Percentiles rank a stretch among this genome's conserved stretches.
Evolutionary conservation across 2,888 invertebrate genomes (phyloP).

Genomic region (Acrobasis suavella): DNA sequence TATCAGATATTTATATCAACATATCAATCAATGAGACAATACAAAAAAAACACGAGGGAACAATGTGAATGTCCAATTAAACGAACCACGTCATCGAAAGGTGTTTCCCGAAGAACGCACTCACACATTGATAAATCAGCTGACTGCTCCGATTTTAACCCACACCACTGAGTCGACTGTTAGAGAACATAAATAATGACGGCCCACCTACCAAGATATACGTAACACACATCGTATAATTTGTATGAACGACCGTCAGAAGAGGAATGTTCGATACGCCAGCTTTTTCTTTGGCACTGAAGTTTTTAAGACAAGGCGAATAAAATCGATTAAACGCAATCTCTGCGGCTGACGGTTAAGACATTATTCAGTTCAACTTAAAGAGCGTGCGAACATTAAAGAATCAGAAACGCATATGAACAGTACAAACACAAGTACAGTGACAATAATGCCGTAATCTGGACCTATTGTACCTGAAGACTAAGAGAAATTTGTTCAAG

Average conservation of each 20-base stretch:
- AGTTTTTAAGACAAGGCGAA: conserved; percentile 63
- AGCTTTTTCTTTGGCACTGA: conserved; percentile 64
- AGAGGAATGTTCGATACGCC: conserved; percentile 73
- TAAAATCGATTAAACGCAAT: conserved; percentile 61
- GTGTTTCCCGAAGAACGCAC: conserved; percentile 82
- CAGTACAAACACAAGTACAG: conserved; percentile 58
- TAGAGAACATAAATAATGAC: conserved; percentile 83
- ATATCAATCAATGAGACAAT: conserved; percentile 37
- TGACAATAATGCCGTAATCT: conserved; percentile 52
- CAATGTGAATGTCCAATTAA: conserved; percentile 82
- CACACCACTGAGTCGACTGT: conserved; percentile 77
- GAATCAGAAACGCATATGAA: conserved; percentile 69
- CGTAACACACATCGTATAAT: conserved; percentile 78
- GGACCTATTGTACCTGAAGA: conserved; percentile 15
- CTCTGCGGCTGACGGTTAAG: conserved; percentile 55
- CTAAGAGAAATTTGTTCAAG: conserved; percentile 10
- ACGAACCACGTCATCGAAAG: conserved; percentile 81
- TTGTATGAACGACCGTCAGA: conserved; percentile 73
- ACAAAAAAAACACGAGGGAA: conserved; percentile 67
- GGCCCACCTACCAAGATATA: conserved; percentile 80
- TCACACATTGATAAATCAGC: conserved; percentile 74
- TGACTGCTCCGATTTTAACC: conserved; percentile 82
- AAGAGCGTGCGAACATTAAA: conserved; percentile 71
- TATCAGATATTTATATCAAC: conserved; percentile 17
- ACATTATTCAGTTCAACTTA: conserved; percentile 50